Base-by-base conservation (phyloP, 2,113 vertebrate genomes). In the Lycocorax pyrrhopterus region DNA sequence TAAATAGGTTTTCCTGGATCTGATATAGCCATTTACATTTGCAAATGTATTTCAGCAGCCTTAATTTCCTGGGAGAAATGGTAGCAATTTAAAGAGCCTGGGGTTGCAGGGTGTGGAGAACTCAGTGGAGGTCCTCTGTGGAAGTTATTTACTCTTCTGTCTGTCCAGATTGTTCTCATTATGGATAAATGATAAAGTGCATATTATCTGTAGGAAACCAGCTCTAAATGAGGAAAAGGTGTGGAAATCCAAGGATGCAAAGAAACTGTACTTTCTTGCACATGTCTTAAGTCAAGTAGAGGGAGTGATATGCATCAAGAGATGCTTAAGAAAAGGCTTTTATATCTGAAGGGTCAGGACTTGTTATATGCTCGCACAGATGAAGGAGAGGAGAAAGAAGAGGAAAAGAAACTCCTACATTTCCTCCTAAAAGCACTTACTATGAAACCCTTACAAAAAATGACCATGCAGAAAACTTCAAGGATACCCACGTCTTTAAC, bases 21-120 rank as follows among this genome's bases (percentile, higher is more conserved):
- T 87, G 91, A 95, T 82, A 95, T 3, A 93, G 86, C 92, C 52
- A 94, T 96, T 96, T 96, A 84, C 84, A 80, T 94, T 84, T 87
- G 92, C 75, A 81, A 96, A 94, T 91, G 71, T 84, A 58, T 96
- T 89, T 87, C 93, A 93, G 87, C 77, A 95, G 93, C 82, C 67
- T 56, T 96, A 96, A 96, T 97, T 97, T 97, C 69, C 80, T 52
- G 66, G 94, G 78, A 82, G 66, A 97, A 96, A 91, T 78, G 51
- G 89, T 55, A 94, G 51, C 84, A 96, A 96, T 98, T 96, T 94
- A 87, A 94, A 93, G n/a, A 94, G 81, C 89, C 37, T 67, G 9
- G 15, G 13, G 32, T 23, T n/a, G 12, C 37, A 43, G 77, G 86
- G 72, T 35, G 23, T 35, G 10, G 69, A 87, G 17, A 92, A 55